phyloP scores from a whole-genome alignment of 1,140 invertebrate species.

The Paralvinella palmiformis region DNA sequence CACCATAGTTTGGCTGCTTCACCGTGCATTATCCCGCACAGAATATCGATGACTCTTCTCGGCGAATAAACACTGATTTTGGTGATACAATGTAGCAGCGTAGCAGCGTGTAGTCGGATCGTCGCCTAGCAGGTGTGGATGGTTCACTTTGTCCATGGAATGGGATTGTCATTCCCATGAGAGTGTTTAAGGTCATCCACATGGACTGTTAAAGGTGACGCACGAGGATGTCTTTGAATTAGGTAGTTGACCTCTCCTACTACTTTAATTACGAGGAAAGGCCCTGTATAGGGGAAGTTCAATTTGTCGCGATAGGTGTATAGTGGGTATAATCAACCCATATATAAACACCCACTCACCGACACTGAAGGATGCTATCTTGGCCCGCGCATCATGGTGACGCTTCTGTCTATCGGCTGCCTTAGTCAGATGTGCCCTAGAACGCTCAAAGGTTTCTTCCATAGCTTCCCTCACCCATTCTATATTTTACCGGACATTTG shows the following conservation, averaged over 20 bases:
- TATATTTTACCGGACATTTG: background rate
- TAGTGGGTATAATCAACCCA: background rate
- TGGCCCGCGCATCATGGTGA: background rate
- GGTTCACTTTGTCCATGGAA: no score
- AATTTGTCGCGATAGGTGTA: background rate
- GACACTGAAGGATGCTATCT: background rate
- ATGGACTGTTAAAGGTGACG: no score
- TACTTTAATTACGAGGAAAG: background rate
- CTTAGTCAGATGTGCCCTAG: background rate
- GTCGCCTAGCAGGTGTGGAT: no score
- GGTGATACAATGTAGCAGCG: no score
- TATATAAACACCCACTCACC: background rate
- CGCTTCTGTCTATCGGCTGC: background rate
- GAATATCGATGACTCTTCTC: no score
- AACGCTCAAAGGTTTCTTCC: background rate
- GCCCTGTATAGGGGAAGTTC: background rate
- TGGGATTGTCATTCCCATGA: no score
- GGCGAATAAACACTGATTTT: no score
- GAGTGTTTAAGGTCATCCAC: no score
- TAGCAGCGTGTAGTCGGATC: no score
- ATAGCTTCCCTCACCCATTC: conserved; percentile 1
- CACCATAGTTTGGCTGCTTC: no score
- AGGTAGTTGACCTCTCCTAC: background rate
- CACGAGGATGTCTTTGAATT: no score
- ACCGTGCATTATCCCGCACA: no score